Evolutionary conservation across 2,888 invertebrate species (phyloP).

Genomic region (Panzeria rudis): DNA sequence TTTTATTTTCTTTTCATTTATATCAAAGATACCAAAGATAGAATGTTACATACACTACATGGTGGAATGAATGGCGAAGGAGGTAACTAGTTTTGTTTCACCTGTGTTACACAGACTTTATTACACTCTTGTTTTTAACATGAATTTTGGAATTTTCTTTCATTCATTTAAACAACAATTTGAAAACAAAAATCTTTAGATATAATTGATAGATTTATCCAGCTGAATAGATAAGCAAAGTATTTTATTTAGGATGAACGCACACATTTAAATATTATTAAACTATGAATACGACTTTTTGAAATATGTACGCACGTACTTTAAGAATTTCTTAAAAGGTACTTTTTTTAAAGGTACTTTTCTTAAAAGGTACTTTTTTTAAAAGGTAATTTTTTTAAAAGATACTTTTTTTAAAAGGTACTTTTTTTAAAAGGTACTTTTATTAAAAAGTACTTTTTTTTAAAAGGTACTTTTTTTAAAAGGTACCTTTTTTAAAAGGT

Average conservation of each 20-base stretch:
- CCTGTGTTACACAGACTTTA: background rate
- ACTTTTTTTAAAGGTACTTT: background rate
- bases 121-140: background rate
- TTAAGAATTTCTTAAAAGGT: background rate
- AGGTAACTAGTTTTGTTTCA: slow-evolving; percentile 9
- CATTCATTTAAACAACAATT: background rate
- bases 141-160: background rate
- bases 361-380: background rate
- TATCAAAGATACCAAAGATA: background rate
- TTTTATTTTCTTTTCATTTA: slow-evolving; percentile 1
- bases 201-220: background rate
- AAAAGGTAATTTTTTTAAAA: background rate
- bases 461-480: background rate
- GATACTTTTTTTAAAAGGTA: background rate
- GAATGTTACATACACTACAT: background rate
- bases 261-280: background rate
- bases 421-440: background rate
- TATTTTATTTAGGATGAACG: background rate
- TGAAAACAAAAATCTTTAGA: background rate
- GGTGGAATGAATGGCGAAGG: too few species aligned
- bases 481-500: background rate
- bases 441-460: background rate
- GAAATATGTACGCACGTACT: too few species aligned
- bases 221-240: background rate
- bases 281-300: too few species aligned